Conservation (phyloP, 1,140 invertebrate genomes). For the Triops cancriformis region DNA sequence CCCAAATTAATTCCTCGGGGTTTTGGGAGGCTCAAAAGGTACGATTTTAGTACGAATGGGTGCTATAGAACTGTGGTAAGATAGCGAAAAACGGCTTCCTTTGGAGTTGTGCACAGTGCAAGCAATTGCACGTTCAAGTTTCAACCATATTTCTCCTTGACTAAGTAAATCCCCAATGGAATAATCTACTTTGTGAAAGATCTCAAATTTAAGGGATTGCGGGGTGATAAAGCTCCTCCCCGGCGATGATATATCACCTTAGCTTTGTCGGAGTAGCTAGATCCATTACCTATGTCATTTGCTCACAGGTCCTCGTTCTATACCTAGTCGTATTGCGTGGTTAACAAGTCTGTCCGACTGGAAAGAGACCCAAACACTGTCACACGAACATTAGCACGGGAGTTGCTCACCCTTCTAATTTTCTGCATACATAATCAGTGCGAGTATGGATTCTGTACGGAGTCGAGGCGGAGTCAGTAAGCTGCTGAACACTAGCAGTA, state of each 20-base stretch:
- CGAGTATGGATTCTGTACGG: too few species aligned
- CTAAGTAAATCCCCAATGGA: not conserved
- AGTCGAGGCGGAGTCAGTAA: too few species aligned
- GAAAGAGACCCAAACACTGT: not conserved
- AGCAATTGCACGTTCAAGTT: not conserved
- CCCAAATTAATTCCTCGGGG: not conserved
- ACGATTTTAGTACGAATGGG: not conserved
- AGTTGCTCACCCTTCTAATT: too few species aligned
- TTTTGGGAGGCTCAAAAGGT: not conserved
- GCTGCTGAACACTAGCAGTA: too few species aligned
- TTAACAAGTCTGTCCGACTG: not conserved
- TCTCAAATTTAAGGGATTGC: not conserved
- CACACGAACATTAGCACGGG: too few species aligned
- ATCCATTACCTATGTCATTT: not conserved
- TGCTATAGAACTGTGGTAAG: not conserved
- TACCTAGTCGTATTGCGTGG: not conserved
- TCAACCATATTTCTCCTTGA: not conserved
- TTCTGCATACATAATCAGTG: too few species aligned
- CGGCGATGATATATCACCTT: not conserved
- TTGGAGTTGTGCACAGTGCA: not conserved
- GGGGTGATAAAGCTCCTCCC: not conserved
- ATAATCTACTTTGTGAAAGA: not conserved
- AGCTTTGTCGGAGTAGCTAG: not conserved
- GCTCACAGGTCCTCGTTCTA: not conserved
- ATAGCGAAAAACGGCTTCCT: not conserved